Conservation (phyloP, 2,888 invertebrate species). For the Andrena haemorrhoa region DNA sequence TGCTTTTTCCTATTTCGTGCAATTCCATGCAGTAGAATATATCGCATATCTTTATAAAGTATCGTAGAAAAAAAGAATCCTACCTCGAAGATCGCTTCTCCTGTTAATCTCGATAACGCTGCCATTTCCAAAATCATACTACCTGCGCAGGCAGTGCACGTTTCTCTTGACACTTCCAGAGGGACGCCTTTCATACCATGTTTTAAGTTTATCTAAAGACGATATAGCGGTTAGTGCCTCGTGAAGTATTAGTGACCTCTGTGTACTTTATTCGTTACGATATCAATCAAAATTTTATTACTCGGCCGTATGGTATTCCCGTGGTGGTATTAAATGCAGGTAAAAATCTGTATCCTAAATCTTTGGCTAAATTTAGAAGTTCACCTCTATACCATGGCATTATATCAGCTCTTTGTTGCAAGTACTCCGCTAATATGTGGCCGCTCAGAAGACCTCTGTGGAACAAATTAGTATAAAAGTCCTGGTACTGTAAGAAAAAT, state of each 20-base stretch:
- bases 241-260: not conserved
- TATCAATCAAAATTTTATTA: slow-evolving; percentile 81
- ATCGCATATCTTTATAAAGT: not conserved
- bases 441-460: slow-evolving; percentile 95
- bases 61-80: slow-evolving; percentile 33
- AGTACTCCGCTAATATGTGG: slow-evolving; percentile 94
- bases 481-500: not conserved
- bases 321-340: slow-evolving; percentile 99
- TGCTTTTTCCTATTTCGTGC: slow-evolving; percentile 90
- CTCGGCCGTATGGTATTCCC: slow-evolving; percentile 98
- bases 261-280: not conserved
- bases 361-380: slow-evolving; percentile 95
- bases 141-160: slow-evolving; percentile 99
- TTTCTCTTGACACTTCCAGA: slow-evolving; percentile 92
- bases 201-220: slow-evolving; percentile 90
- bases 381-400: slow-evolving; percentile 95
- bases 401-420: slow-evolving; percentile 91
- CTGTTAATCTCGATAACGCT: slow-evolving; percentile 96
- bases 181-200: slow-evolving; percentile 92
- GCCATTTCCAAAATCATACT: slow-evolving; percentile 99
- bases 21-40: not conserved
- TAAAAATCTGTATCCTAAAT: slow-evolving; percentile 95
- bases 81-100: slow-evolving; percentile 95
- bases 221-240: slow-evolving; percentile 5
- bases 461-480: slow-evolving; percentile 44